phyloP scores from a whole-genome alignment of 2,113 vertebrate species.

The Malaclemys terrapin region DNA sequence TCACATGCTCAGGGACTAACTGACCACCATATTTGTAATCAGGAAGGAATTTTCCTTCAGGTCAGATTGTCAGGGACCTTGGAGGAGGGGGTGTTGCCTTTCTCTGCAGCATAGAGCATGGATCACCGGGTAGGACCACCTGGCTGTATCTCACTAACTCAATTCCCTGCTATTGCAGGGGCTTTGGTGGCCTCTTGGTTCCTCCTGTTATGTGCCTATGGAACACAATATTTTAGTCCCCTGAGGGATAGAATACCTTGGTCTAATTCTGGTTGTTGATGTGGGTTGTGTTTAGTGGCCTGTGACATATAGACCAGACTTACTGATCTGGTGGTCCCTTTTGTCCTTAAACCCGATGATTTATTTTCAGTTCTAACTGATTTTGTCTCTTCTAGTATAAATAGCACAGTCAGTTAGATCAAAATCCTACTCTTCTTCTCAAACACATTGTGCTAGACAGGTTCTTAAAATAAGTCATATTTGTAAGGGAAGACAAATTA shows the following conservation, averaged over 20 bases:
- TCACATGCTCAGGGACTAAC: too few species aligned
- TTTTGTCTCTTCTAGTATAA: background rate
- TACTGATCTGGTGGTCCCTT: background rate
- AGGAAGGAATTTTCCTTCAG: too few species aligned
- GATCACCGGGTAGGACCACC: too few species aligned
- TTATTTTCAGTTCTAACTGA: background rate
- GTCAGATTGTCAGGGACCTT: too few species aligned
- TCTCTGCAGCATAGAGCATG: too few species aligned
- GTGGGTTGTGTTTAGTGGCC: background rate
- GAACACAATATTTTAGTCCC: background rate
- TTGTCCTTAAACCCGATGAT: background rate
- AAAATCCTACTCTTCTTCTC: background rate
- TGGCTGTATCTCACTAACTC: too few species aligned
- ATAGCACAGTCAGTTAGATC: background rate
- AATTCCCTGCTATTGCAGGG: too few species aligned
- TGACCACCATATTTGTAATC: too few species aligned
- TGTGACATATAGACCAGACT: background rate
- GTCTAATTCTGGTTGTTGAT: background rate
- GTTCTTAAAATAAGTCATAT: background rate
- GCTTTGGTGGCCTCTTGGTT: too few species aligned
- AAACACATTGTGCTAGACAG: background rate
- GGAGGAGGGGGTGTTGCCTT: too few species aligned
- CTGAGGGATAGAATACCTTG: background rate
- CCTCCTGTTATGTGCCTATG: background rate
- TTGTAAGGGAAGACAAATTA: background rate